Evolutionary conservation across 2,888 invertebrate genomes (phyloP).

Genomic region (Caenorhabditis sp.): DNA sequence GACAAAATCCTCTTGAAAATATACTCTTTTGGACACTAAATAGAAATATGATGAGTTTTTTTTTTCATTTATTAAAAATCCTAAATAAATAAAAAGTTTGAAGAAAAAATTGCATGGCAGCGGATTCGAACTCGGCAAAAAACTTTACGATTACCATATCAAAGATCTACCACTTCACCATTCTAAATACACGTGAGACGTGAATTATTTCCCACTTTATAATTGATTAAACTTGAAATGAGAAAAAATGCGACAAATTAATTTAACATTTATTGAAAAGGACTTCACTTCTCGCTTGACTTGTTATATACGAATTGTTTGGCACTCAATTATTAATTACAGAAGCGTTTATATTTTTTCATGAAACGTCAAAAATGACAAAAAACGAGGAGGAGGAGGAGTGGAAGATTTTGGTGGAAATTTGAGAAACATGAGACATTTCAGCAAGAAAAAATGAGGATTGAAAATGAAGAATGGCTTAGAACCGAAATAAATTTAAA

Average conservation of each 20-base stretch:
- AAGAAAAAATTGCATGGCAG: no score
- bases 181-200: no score
- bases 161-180: no score
- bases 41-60: not conserved
- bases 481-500: not conserved
- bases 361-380: not conserved
- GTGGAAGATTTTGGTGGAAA: slow-evolving; percentile 13
- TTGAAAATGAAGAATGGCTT: not conserved
- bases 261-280: no score
- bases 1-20: no score
- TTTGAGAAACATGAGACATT: slow-evolving; percentile 45
- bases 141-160: no score
- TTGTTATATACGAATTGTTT: not conserved
- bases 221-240: no score
- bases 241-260: no score
- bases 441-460: not conserved
- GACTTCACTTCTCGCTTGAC: not conserved
- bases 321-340: no score
- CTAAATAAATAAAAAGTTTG: not conserved
- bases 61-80: not conserved
- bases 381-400: slow-evolving; percentile 12
- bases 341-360: not conserved
- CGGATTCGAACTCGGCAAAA: no score
- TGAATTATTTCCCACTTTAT: no score
- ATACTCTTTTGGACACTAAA: not conserved